These are phyloP conservation scores for Luffia ferchaultella DNA, from an alignment of 2,888 invertebrate species.

Conservation along the genomic window DNA sequence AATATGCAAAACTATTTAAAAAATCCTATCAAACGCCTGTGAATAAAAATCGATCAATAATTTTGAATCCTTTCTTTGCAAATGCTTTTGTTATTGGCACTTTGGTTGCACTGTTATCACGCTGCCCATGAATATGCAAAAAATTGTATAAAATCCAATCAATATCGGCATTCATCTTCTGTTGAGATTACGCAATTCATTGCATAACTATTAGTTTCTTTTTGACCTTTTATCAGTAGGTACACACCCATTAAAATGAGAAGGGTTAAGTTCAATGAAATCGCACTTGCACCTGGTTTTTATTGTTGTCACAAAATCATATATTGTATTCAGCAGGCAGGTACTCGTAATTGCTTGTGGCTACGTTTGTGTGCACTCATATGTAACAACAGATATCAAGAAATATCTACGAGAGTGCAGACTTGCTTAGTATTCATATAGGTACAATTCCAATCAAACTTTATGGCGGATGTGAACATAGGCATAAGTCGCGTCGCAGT, in stretches of 20 bases:
- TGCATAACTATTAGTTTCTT: slow-evolving; percentile 23
- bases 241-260: background rate
- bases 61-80: slow-evolving; percentile 1
- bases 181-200: slow-evolving; percentile 32
- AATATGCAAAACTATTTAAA: slow-evolving; percentile 38
- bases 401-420: no score
- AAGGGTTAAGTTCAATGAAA: background rate
- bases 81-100: slow-evolving; percentile 18
- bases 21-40: background rate
- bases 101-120: slow-evolving; percentile 14
- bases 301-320: no score
- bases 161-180: slow-evolving; percentile 40
- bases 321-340: no score
- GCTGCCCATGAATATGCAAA: slow-evolving; percentile 59
- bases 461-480: no score
- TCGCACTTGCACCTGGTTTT: no score
- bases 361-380: no score
- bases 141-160: slow-evolving; percentile 41
- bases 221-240: background rate
- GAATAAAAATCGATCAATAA: background rate
- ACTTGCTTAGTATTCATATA: no score
- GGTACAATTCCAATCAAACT: no score
- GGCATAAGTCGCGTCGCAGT: no score
- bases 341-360: no score
- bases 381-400: no score